Percentiles rank a stretch among this genome's conserved stretches.
Evolutionary conservation across 1,140 invertebrate genomes (phyloP).

Genomic region (Pseudomyrmex dendroicus): DNA sequence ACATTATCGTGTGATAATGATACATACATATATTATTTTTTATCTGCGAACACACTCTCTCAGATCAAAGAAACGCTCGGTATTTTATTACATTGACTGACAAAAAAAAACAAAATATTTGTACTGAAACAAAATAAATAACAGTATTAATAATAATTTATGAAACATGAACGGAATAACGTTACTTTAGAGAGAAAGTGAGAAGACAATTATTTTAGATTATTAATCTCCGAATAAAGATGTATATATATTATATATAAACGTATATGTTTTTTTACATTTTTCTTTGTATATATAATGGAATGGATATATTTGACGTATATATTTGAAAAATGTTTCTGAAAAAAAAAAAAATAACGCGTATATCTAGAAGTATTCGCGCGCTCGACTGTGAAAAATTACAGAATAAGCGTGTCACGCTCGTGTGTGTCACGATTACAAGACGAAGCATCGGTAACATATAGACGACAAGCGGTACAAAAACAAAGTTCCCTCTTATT

Average conservation of each 20-base stretch:
- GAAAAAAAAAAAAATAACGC: conserved; percentile 7
- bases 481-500: conserved; percentile 59
- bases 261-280: background rate
- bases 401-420: background rate
- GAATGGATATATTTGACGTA: too few relatives aligned
- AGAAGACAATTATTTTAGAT: conserved; percentile 15
- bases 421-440: background rate
- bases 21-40: conserved; percentile 10
- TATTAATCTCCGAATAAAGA: background rate
- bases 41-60: background rate
- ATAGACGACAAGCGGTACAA: conserved; percentile 59
- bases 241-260: conserved; percentile 1
- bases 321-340: background rate
- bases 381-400: background rate
- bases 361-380: conserved; percentile 35
- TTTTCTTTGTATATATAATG: background rate
- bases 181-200: too few relatives aligned
- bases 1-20: background rate
- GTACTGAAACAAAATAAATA: conserved; percentile 18
- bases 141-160: conserved; percentile 37
- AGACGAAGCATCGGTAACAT: conserved; percentile 43
- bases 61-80: background rate
- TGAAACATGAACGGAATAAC: background rate
- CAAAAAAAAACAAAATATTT: conserved; percentile 11
- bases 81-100: conserved; percentile 35